A percentile compares a stretch with the other conserved stretches of the same genome.
phyloP scores from a whole-genome alignment of 1,140 invertebrate genomes.

The Contarinia nasturtii region DNA sequence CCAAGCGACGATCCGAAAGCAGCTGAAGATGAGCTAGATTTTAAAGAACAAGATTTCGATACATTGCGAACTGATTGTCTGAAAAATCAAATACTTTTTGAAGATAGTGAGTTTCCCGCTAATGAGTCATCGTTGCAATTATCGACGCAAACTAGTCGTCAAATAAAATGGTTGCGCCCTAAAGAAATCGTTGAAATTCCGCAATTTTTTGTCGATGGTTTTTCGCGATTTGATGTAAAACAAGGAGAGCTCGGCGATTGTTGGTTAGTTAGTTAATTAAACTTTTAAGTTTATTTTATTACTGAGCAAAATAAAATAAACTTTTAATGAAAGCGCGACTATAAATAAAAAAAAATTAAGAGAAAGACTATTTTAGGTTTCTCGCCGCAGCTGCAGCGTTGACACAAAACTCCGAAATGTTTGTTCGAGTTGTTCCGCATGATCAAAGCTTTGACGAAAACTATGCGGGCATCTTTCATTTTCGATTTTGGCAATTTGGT shows the following conservation, averaged over 20 bases:
- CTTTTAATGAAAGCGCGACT: too few species aligned
- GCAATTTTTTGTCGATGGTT: constrained; percentile 84
- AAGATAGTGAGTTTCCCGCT: constrained; percentile 74
- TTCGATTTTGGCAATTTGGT: constrained; percentile 93
- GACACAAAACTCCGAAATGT: constrained; percentile 69
- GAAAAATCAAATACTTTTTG: constrained; percentile 51
- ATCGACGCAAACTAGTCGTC: constrained; percentile 48
- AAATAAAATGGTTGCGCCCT: constrained; percentile 69
- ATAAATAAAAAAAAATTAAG: too few species aligned
- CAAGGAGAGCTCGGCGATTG: constrained; percentile 96
- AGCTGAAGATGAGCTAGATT: too few species aligned
- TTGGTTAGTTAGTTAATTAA: constrained; percentile 73
- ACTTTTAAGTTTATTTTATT: too few species aligned
- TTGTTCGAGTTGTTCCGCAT: constrained; percentile 85
- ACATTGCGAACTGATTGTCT: constrained; percentile 49
- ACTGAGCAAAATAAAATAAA: too few species aligned
- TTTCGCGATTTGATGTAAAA: constrained; percentile 88
- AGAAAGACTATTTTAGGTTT: too few species aligned
- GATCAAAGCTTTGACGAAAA: constrained; percentile 78
- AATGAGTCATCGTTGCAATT: constrained; percentile 52
- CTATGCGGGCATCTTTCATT: constrained; percentile 87
- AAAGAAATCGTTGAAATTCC: constrained; percentile 79
- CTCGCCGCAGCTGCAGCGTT: constrained; percentile 89
- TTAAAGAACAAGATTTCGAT: constrained; percentile 44
- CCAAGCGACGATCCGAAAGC: too few species aligned